phyloP scores from a whole-genome alignment of 1,140 invertebrate species.

The Drosophila punjabiensis region DNA sequence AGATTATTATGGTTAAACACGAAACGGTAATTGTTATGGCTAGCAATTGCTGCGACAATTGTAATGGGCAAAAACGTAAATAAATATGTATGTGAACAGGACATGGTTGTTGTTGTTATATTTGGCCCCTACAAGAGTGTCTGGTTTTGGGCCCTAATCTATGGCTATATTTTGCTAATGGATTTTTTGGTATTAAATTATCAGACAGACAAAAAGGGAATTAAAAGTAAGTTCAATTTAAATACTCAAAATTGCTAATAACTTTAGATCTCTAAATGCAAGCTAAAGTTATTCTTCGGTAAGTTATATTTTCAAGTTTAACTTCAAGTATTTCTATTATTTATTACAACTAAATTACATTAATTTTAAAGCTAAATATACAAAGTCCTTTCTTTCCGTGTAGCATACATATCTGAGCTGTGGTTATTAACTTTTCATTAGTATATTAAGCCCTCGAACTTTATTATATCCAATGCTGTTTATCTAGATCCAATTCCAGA shows the following conservation, averaged over 20 bases:
- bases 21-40: constrained; percentile 79
- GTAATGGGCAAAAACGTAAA: constrained; percentile 39
- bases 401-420: constrained; percentile 13
- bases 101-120: background rate
- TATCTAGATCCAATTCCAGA: constrained; percentile 29
- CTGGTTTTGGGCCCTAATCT: constrained; percentile 29
- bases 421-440: constrained; percentile 34
- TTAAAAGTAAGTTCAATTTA: background rate
- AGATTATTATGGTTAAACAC: constrained; percentile 83
- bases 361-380: background rate
- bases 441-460: constrained; percentile 35
- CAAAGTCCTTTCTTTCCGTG: background rate
- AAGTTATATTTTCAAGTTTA: background rate
- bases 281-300: background rate
- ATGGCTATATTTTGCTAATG: constrained; percentile 34
- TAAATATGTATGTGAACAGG: constrained; percentile 19
- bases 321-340: background rate
- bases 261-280: background rate
- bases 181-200: constrained; percentile 27
- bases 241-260: background rate
- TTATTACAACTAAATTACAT: background rate
- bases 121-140: constrained; percentile 9
- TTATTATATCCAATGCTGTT: constrained; percentile 18
- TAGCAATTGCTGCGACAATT: constrained; percentile 78
- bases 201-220: background rate